Evolutionary conservation across 2,888 invertebrate genomes (phyloP), one percentile per base, ranked within the genome.

Genomic region (Habroteleia sp.): DNA sequence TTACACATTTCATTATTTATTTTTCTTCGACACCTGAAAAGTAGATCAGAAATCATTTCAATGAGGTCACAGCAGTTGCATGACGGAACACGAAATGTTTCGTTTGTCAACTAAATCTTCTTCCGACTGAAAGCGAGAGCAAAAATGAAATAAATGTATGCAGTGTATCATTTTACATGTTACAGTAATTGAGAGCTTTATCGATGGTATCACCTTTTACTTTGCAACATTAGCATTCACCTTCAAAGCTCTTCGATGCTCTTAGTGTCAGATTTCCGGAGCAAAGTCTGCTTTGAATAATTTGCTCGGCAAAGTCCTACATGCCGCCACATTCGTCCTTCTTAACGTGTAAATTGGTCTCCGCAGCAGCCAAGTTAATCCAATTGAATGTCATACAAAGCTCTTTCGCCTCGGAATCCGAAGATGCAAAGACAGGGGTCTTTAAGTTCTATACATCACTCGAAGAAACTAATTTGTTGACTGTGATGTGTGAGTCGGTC

Each of bases 351-450:
- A 68, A 65, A 58, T 58, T 56, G 58, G 56, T 37, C 41, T 16
- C 17, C 33, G 33, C 11, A 29, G 17, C 10, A 29, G 16, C 33
- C 23, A 39, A 69, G 27, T 48, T 69, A 69, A 69, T 69, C 58
- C 58, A 69, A 69, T 69, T 69, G 48, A 50, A 63, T 25, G 62
- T 50, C 39, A 56, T 42, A 29, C 62, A 29, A 63, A 42, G 42
- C 65, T 31, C 10, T n/a, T n/a, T n/a, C n/a, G n/a, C n/a, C 35
- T 65, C 23, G 44, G 44, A 54, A 65, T 65, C 10, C 54, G 5
- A 54, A 65, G 29, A 37, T 54, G 11, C 8, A 11, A 14, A 41
- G 63, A 44, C 63, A 27, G 11, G 16, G 50, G 50, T 44, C 52
- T 63, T 25, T 37, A 8, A 23, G 48, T 50, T 27, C 35, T 37